Evolutionary conservation across 1,140 invertebrate genomes (phyloP), one percentile per base, ranked within the genome.

Genomic region (Solenopsis invicta): DNA sequence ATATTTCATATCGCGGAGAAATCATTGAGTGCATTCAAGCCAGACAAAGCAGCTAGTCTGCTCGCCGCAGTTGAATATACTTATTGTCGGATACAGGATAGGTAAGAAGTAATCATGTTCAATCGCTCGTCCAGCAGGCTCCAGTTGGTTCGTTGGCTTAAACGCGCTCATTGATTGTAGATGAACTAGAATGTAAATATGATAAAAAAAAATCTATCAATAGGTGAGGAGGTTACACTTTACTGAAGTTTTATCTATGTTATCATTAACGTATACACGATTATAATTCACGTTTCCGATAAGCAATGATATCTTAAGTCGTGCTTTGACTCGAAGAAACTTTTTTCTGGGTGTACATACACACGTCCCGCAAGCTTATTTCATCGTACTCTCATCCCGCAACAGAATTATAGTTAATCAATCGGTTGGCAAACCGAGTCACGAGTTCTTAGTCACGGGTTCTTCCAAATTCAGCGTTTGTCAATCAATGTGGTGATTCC

Each of bases 401-500:
- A 41, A 48, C 37, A 67, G 29, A 85, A n/a, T 29, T 66, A 64
- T 13, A 21, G 29, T 48, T 75, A 69, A 89, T 92, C 89, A 90
- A 92, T 91, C 86, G 66, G 12, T 24, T 29, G 84, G 88, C 76
- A 48, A 85, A 78, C 86, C 59, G 86, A 82, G 71, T 66, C 56
- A 45, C 56, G 56, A 88, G 85, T 88, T 87, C 82, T 88, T 80
- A 74, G 64, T 86, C 81, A 80, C 80, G 69, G 82, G 77, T 77
- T 67, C 90, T 86, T 87, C 87, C 85, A 88, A 92, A 92, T 82
- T 77, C 82, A 72, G 86, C 67, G 77, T n/a, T n/a, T n/a, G 62
- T 74, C 88, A 92, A 92, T 92, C 89, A 88, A 89, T 90, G 86
- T 90, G 81, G 54, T 82, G 69, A 86, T 89, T 66, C 75, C 37